phyloP scores from a whole-genome alignment of 2,113 vertebrate genomes.

The Monopterus albus region DNA sequence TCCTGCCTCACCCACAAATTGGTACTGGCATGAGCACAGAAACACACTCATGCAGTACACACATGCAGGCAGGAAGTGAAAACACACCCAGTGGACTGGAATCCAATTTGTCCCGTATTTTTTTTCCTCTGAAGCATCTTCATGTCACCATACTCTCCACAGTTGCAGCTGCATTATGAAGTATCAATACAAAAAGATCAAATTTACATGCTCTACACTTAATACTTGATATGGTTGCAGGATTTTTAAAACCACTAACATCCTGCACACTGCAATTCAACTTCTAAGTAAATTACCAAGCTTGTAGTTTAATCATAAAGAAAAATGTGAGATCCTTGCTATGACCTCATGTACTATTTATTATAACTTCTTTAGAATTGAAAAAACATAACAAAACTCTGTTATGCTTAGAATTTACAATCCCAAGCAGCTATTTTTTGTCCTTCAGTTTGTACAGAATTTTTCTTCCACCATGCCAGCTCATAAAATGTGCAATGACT shows the following conservation, averaged over 20 bases:
- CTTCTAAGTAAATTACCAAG: neutral
- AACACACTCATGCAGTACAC: neutral
- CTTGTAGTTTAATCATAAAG: neutral
- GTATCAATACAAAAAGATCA: neutral
- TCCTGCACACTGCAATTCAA: neutral
- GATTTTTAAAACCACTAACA: neutral
- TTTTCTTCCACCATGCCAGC: rapidly evolving
- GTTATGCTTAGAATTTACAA: conserved; percentile 46
- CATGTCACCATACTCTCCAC: neutral
- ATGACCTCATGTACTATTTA: neutral
- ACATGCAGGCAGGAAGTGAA: conserved; percentile 51
- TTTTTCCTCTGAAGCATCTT: neutral
- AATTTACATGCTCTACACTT: neutral
- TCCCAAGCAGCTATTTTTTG: neutral
- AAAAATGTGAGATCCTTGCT: neutral
- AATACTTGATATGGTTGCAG: neutral
- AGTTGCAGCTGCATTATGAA: neutral
- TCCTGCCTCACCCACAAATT: conserved; percentile 53
- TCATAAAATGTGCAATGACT: neutral
- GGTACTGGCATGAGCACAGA: conserved; percentile 20
- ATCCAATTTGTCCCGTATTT: conserved; percentile 17
- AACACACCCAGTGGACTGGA: conserved; percentile 50
- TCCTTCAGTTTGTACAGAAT: neutral
- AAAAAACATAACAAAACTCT: conserved; percentile 10
- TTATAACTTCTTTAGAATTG: conserved; percentile 17